phyloP scores from a whole-genome alignment of 37 sponge, comb jelly and placozoan species.

The Oscarella lobularis region DNA sequence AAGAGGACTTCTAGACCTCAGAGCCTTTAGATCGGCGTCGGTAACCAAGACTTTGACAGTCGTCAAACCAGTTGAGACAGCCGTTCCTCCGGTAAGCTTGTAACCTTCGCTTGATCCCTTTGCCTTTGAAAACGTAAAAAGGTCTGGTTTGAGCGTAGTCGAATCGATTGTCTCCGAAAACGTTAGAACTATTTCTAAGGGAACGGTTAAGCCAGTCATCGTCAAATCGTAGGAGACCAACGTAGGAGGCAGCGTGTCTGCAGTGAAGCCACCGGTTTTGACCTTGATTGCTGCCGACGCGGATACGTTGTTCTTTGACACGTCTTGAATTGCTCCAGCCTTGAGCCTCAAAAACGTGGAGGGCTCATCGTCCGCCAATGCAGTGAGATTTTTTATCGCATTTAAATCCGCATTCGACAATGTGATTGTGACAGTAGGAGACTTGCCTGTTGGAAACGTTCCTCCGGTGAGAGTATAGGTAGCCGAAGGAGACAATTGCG shows the following conservation, averaged over 20 bases:
- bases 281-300: neutral
- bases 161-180: neutral
- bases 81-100: slow-evolving; percentile 26
- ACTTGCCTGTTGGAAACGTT: neutral
- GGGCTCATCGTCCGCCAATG: slow-evolving; percentile 4
- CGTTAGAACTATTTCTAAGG: neutral
- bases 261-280: neutral
- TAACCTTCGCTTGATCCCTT: neutral
- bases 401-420: slow-evolving; percentile 48
- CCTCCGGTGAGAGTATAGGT: slow-evolving; percentile 11
- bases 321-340: neutral
- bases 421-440: slow-evolving; percentile 8
- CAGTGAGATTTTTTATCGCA: slow-evolving; percentile 31
- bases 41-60: slow-evolving; percentile 21
- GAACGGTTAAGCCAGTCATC: neutral
- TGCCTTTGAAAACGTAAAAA: neutral
- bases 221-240: neutral
- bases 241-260: neutral
- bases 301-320: neutral
- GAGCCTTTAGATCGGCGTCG: slow-evolving; percentile 40
- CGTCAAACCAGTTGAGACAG: neutral
- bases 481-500: slow-evolving; percentile 4
- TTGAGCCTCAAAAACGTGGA: neutral
- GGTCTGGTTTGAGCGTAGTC: neutral
- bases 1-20: slow-evolving; percentile 22